A percentile compares a stretch with the other conserved stretches of the same genome.
These are phyloP conservation scores for Sitta carolinensis DNA, from an alignment of 2,797 vertebrate species.

Conservation along the genomic window DNA sequence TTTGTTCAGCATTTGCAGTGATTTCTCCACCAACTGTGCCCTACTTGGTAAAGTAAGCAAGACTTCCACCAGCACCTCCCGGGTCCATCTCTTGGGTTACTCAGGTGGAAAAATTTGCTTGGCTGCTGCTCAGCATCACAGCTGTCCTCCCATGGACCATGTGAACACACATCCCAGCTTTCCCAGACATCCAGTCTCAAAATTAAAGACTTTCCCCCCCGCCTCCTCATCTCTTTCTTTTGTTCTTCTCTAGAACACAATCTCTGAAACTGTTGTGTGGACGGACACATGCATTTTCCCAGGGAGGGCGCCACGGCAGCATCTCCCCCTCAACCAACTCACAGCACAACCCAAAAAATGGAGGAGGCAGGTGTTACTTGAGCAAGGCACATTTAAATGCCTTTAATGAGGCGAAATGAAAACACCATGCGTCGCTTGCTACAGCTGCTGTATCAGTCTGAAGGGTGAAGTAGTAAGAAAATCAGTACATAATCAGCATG, in stretches of 20 bases:
- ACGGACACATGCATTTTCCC: not conserved
- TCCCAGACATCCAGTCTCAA: not conserved
- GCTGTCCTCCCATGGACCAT: not conserved
- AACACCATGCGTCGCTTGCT: fast-evolving
- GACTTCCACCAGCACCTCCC: not conserved
- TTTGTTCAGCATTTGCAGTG: not conserved
- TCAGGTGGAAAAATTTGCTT: not conserved
- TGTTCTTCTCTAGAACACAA: not conserved
- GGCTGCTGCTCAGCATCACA: not conserved
- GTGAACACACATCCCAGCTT: not conserved
- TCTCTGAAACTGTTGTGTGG: not conserved
- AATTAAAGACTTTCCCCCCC: not conserved
- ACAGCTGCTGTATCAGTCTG: not conserved
- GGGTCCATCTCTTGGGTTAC: not conserved
- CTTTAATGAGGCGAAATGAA: not conserved
- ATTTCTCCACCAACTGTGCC: not conserved
- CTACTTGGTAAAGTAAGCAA: not conserved
- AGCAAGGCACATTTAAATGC: not conserved
- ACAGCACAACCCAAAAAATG: not conserved
- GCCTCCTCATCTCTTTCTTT: not conserved
- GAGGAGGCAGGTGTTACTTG: constrained; percentile 5
- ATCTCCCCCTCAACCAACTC: not conserved
- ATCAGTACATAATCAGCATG: not conserved
- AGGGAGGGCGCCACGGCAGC: not conserved
- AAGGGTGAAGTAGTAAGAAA: not conserved